Conservation (phyloP, 2,888 invertebrate species). For the Temnothorax rugatulus region DNA sequence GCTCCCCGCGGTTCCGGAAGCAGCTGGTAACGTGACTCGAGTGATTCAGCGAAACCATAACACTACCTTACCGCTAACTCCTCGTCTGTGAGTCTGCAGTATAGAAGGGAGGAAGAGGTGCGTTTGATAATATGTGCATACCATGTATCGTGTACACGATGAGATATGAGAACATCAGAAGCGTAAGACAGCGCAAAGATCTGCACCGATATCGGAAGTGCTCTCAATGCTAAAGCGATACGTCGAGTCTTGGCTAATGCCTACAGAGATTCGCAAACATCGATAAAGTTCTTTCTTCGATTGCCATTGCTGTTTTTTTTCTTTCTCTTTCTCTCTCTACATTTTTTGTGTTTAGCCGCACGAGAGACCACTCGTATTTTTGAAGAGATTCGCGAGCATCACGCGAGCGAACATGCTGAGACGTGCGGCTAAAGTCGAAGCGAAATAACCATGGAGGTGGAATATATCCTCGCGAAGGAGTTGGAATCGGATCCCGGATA, state of each 20-base stretch:
- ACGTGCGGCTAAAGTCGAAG: not conserved
- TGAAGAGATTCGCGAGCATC: not conserved
- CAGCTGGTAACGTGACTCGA: conserved; percentile 76
- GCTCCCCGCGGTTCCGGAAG: conserved; percentile 71
- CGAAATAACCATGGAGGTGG: conserved; percentile 40
- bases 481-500: conserved; percentile 71
- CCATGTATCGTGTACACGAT: conserved; percentile 21
- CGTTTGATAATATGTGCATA: conserved; percentile 54
- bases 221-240: conserved; percentile 4
- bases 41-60: conserved; percentile 78
- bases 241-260: not conserved
- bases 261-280: not conserved
- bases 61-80: conserved; percentile 71
- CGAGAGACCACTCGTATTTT: not conserved
- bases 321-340: not conserved
- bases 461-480: conserved; percentile 53
- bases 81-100: conserved; percentile 59
- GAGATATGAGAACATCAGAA: conserved; percentile 19
- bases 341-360: not conserved
- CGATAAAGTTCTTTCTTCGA: conserved; percentile 13
- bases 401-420: conserved; percentile 8
- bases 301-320: not conserved
- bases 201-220: not conserved
- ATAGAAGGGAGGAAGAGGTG: not conserved
- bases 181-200: not conserved